Evolutionary conservation across 2,888 invertebrate genomes (phyloP).

Genomic region (Polyommatus icarus): DNA sequence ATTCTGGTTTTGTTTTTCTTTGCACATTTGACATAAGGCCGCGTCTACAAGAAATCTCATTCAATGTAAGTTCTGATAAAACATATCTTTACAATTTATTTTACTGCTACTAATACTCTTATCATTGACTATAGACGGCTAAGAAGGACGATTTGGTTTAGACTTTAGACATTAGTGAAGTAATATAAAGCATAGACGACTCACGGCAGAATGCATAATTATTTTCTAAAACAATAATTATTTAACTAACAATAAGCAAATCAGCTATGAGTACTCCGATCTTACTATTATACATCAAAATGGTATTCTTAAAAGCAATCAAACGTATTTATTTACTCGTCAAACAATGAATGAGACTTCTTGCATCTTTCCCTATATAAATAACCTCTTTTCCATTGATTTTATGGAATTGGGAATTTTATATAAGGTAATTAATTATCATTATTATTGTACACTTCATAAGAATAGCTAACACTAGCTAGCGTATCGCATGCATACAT

Average conservation of each 20-base stretch:
- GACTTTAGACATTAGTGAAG: background rate
- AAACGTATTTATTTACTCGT: background rate
- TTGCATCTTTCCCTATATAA: background rate
- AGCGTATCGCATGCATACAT: background rate
- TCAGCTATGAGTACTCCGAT: background rate
- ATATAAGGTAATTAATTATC: background rate
- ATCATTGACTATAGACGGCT: background rate
- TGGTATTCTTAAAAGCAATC: background rate
- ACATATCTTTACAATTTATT: background rate
- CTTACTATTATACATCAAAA: background rate
- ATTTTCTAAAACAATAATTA: background rate
- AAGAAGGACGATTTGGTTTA: background rate
- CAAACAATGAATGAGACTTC: background rate
- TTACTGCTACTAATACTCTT: background rate
- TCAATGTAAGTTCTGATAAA: background rate
- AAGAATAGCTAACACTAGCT: constrained; percentile 19
- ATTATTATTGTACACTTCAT: background rate
- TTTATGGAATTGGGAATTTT: background rate
- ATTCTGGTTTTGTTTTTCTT: background rate
- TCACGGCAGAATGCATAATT: background rate
- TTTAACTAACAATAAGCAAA: background rate
- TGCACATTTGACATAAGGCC: background rate
- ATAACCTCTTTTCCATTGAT: background rate
- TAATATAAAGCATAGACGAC: background rate
- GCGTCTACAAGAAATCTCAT: background rate